Conservation (phyloP, 2,888 invertebrate species). For the Dryococelus australis region DNA sequence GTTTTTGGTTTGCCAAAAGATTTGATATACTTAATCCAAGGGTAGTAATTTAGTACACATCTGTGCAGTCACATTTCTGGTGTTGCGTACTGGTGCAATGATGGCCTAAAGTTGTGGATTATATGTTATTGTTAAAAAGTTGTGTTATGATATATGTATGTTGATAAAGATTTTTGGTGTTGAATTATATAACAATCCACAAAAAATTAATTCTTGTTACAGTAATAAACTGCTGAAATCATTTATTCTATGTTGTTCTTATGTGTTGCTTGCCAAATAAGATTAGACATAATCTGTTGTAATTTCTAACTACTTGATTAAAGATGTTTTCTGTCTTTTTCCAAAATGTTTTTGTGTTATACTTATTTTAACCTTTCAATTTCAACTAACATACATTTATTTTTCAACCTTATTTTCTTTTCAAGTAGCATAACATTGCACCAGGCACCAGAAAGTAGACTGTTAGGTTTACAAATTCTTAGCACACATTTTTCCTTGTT, state of each 20-base stretch:
- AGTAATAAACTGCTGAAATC: neutral
- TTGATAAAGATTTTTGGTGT: neutral
- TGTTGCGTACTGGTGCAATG: neutral
- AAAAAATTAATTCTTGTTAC: neutral
- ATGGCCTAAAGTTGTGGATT: neutral
- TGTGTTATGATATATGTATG: neutral
- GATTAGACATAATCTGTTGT: neutral
- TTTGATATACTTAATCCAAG: too few relatives aligned
- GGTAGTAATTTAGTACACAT: neutral
- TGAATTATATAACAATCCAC: neutral
- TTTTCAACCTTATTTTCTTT: neutral
- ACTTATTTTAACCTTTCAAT: neutral
- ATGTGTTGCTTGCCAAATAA: conserved; percentile 1
- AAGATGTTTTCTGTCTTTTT: neutral
- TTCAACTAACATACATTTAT: neutral
- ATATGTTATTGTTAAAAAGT: neutral
- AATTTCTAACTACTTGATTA: neutral
- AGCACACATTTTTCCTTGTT: neutral
- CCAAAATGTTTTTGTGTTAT: neutral
- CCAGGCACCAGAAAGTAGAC: conserved; percentile 3
- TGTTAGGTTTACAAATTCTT: neutral
- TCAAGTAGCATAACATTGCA: neutral
- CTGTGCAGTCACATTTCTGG: neutral
- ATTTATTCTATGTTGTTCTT: neutral
- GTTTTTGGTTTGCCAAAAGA: too few relatives aligned